Evolutionary conservation across 1,140 invertebrate genomes (phyloP).

Genomic region (Drosophila lacertosa): DNA sequence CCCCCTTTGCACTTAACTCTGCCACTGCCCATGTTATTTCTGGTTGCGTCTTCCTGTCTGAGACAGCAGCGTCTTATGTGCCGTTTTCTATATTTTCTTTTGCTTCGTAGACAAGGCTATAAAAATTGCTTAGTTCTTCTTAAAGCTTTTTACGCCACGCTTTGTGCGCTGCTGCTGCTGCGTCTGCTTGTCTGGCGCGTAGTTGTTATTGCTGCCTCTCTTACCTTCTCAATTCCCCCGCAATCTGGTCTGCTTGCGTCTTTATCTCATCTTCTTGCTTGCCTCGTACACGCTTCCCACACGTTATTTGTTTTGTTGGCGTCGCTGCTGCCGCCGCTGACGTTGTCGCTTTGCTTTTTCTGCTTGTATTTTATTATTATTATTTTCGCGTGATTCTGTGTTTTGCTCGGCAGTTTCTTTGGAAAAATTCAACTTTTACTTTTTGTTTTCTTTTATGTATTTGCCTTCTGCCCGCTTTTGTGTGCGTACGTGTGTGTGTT

Average conservation of each 20-base stretch:
- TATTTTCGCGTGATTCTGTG: slow-evolving; percentile 81
- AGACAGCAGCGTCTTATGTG: slow-evolving; percentile 34
- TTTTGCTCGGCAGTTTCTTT: slow-evolving; percentile 80
- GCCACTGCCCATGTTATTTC: slow-evolving; percentile 14
- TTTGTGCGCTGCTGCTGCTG: slow-evolving; percentile 52
- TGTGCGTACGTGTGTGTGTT: slow-evolving; percentile 48
- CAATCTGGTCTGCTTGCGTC: slow-evolving; percentile 27
- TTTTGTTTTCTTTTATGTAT: slow-evolving; percentile 67
- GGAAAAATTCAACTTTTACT: slow-evolving; percentile 76
- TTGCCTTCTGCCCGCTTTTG: slow-evolving; percentile 50
- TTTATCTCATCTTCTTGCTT: slow-evolving; percentile 33
- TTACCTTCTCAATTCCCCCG: slow-evolving; percentile 11
- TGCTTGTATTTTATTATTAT: slow-evolving; percentile 78
- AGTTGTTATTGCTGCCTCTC: slow-evolving; percentile 41
- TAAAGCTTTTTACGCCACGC: slow-evolving; percentile 47
- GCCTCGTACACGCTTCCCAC: slow-evolving; percentile 41
- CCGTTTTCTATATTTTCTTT: slow-evolving; percentile 50
- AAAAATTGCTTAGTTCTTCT: slow-evolving; percentile 55
- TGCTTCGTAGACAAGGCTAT: slow-evolving; percentile 50
- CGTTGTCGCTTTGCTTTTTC: slow-evolving; percentile 44
- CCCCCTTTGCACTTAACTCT: neutral
- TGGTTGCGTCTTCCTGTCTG: slow-evolving; percentile 47
- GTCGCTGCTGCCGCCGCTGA: slow-evolving; percentile 32
- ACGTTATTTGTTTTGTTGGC: slow-evolving; percentile 77
- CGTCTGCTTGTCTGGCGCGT: slow-evolving; percentile 61